phyloP scores from a whole-genome alignment of 2,888 invertebrate genomes.

The Stegana nigrithorax region DNA sequence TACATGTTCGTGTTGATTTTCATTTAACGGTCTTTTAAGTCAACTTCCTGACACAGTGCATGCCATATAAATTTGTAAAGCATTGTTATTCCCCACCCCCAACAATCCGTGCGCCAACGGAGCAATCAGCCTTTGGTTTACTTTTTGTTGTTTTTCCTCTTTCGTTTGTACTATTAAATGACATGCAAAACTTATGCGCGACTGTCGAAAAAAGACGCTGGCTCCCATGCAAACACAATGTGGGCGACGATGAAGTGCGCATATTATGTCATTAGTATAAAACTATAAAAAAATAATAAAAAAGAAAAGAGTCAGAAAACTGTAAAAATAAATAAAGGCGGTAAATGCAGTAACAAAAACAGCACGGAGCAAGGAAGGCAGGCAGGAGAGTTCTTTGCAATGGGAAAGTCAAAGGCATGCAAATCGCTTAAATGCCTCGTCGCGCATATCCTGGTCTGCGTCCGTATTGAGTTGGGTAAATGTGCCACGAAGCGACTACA shows the following conservation, averaged over 20 bases:
- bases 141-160: neutral
- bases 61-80: constrained; percentile 39
- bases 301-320: constrained; percentile 41
- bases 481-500: constrained; percentile 25
- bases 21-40: constrained; percentile 62
- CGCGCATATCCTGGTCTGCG: neutral
- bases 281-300: constrained; percentile 18
- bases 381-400: neutral
- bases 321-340: constrained; percentile 7
- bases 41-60: constrained; percentile 61
- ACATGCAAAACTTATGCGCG: constrained; percentile 45
- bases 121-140: too few relatives aligned
- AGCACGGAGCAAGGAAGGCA: too few relatives aligned
- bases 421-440: neutral
- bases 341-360: too few relatives aligned
- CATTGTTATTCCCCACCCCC: neutral
- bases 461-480: neutral
- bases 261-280: constrained; percentile 61
- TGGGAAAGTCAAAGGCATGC: constrained; percentile 13
- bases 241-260: constrained; percentile 49
- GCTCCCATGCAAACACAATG: neutral
- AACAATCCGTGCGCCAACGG: neutral
- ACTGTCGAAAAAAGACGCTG: neutral
- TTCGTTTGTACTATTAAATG: constrained; percentile 20
- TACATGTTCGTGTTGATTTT: constrained; percentile 58